Evolutionary conservation across 1,140 invertebrate genomes (phyloP).

Genomic region (Drosophila funebris): DNA sequence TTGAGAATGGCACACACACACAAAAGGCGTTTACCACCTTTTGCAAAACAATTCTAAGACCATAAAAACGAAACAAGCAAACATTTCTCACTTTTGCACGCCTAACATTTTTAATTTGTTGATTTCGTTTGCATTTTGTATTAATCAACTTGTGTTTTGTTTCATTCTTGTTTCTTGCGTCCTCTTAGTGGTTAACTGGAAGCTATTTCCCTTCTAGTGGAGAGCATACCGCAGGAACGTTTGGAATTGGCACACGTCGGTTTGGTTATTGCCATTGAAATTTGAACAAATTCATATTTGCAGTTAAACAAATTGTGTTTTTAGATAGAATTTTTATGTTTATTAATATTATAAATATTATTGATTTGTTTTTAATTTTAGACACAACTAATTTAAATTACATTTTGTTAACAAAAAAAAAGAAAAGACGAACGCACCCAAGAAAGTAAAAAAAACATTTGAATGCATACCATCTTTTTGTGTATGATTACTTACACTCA

Average conservation of each 20-base stretch:
- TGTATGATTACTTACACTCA: conserved; percentile 28
- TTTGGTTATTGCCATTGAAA: conserved; percentile 68
- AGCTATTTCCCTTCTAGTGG: conserved; percentile 81
- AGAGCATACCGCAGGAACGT: conserved; percentile 40
- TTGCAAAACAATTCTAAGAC: conserved; percentile 42
- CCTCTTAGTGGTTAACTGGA: conserved; percentile 81
- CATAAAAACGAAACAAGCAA: conserved; percentile 35
- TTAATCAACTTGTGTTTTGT: conserved; percentile 34
- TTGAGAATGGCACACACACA: conserved; percentile 40
- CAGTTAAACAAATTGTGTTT: conserved; percentile 71
- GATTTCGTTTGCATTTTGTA: background rate
- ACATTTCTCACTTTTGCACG: conserved; percentile 63
- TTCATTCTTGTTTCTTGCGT: conserved; percentile 35
- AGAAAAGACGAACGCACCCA: conserved; percentile 20
- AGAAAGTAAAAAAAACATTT: conserved; percentile 25
- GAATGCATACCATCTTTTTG: conserved; percentile 16
- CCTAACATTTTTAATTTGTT: conserved; percentile 26
- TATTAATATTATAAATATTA: conserved; percentile 65
- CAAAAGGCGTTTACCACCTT: conserved; percentile 58
- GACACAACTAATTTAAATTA: conserved; percentile 66
- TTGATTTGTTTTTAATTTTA: conserved; percentile 79
- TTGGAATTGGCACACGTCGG: conserved; percentile 67
- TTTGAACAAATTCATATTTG: conserved; percentile 66
- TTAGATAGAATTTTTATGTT: conserved; percentile 76
- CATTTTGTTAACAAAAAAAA: conserved; percentile 45